Base-by-base conservation (phyloP, 2,797 vertebrate genomes). In the Limnodromus scolopaceus region DNA sequence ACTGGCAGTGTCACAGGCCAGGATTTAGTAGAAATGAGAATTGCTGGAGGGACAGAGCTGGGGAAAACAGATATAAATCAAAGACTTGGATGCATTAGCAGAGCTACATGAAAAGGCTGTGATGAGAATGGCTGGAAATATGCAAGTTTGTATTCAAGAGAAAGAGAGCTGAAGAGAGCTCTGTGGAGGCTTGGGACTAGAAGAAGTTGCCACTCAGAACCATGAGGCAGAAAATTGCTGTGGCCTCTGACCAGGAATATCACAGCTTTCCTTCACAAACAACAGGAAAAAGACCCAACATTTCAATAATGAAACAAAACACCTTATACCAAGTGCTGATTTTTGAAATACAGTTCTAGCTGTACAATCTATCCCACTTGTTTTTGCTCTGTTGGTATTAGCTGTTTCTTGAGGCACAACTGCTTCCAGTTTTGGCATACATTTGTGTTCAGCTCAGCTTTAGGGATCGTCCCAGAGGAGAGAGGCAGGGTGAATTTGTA, bases 371-470 rank as follows among this genome's bases (percentile, higher is more conserved):
- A 11, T 63, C 74, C 65, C 64, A 34, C n/a, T 14, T 76, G 54
- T 2, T 81, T 94, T 86, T 63, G 34, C 19, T 34, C 45, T 55
- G 8, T 63, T 79, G 71, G 20, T 74, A 86, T 92, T 80, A 85
- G 65, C 54, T 81, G 61, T 71, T 93, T 86, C 72, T 96, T 48
- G 57, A 94, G 89, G 87, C 58, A 77, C 14, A n/a, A 89, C 39
- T 85, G 63, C 61, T 94, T 91, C 55, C 51, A 64, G 46, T 95
- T 96, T 91, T 93, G 78, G 84, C 94, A 93, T n/a, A 43, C 57
- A 65, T 85, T 48, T 86, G n/a, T 16, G 76, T 46, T 96, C 88
- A 92, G 61, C 65, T 93, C 65, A 91, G 88, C 91, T 83, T 74
- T 84, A 58, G 84, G 84, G 66, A 96, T 68, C 78, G 43, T 46